Percentiles rank a stretch among this genome's conserved stretches.
These are phyloP conservation scores for Agrochola circellaris DNA, from an alignment of 2,888 invertebrate species.

Conservation along the genomic window DNA sequence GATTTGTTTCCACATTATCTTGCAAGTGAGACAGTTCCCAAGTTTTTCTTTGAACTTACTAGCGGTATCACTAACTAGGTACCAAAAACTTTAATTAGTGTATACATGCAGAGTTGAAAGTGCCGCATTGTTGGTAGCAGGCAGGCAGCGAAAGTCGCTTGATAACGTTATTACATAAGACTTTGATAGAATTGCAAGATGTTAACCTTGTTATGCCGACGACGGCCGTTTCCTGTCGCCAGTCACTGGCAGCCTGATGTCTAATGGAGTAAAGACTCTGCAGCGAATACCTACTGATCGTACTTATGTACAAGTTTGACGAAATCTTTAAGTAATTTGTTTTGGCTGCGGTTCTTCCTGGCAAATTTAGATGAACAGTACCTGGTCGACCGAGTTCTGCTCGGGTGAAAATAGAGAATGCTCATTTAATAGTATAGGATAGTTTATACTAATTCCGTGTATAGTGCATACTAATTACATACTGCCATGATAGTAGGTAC, in stretches of 20 bases:
- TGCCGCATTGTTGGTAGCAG: conserved; percentile 62
- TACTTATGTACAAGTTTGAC: conserved; percentile 15
- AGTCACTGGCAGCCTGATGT: conserved; percentile 72
- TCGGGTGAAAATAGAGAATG: too few relatives aligned
- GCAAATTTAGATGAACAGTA: neutral
- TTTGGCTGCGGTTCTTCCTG: neutral
- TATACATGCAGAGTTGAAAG: conserved; percentile 68
- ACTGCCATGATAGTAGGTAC: too few relatives aligned
- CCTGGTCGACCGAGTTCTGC: too few relatives aligned
- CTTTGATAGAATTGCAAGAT: conserved; percentile 83
- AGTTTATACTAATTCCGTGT: too few relatives aligned
- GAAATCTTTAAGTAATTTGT: conserved; percentile 21
- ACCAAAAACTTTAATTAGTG: conserved; percentile 67
- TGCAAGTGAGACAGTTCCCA: conserved; percentile 39
- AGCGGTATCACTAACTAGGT: conserved; percentile 32
- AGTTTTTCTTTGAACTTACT: conserved; percentile 43
- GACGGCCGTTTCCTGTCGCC: conserved; percentile 78
- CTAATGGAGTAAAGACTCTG: conserved; percentile 78
- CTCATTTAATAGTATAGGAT: too few relatives aligned
- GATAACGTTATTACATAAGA: conserved; percentile 79
- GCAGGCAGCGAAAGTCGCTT: conserved; percentile 67
- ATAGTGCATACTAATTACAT: too few relatives aligned
- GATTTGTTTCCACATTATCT: conserved; percentile 42
- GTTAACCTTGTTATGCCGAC: conserved; percentile 83
- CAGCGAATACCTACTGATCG: conserved; percentile 55